Percentiles rank a stretch among this genome's conserved stretches.
Conservation (phyloP, 1,140 invertebrate genomes). For the Listronotus oregonensis region DNA sequence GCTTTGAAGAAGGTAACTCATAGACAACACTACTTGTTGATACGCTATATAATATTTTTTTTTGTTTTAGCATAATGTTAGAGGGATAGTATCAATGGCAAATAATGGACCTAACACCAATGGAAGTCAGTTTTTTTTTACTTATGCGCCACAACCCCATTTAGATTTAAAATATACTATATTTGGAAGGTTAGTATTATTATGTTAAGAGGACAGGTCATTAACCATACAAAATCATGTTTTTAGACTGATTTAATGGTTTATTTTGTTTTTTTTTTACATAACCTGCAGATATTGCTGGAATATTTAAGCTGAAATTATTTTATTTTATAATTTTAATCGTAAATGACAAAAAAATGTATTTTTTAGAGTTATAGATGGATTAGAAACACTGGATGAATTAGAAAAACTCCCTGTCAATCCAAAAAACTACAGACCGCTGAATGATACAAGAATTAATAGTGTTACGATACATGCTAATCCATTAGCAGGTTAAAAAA, state of each 20-base stretch:
- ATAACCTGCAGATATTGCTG: no score
- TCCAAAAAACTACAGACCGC: conserved; percentile 87
- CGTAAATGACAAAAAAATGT: no score
- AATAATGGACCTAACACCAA: conserved; percentile 99
- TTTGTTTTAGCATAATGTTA: no score
- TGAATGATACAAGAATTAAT: conserved; percentile 84
- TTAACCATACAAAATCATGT: no score
- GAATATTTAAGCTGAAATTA: no score
- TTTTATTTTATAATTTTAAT: no score
- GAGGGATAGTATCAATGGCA: conserved; percentile 96
- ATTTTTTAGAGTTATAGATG: conserved; percentile 89
- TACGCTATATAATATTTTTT: no score
- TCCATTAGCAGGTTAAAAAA: conserved; percentile 78
- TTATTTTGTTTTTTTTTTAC: no score
- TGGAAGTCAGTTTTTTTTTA: conserved; percentile 98
- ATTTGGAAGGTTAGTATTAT: conserved; percentile 83
- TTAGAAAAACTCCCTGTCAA: conserved; percentile 94
- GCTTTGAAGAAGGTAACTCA: no score
- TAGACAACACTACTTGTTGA: no score
- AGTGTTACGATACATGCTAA: conserved; percentile 95
- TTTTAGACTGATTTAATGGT: no score
- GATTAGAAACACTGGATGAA: conserved; percentile 93
- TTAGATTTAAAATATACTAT: conserved; percentile 96
- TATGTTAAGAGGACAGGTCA: no score
- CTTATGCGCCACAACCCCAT: conserved; percentile 94